phyloP scores from a whole-genome alignment of 2,113 vertebrate species.

The Sciurus niger region DNA sequence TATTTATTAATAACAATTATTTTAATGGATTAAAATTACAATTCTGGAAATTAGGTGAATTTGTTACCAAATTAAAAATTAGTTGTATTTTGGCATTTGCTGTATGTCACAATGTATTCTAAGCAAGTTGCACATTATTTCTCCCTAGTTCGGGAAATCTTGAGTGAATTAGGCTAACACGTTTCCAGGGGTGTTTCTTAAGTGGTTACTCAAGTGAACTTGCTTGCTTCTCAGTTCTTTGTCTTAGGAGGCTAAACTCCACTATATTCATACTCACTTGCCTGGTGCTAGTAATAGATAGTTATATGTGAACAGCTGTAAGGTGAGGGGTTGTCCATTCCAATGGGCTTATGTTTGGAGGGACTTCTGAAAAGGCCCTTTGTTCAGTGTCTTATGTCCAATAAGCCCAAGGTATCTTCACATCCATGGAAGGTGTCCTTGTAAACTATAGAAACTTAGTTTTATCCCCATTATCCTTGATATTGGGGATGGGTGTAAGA shows the following conservation, averaged over 20 bases:
- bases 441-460: not conserved
- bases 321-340: not conserved
- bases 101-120: not conserved
- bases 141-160: not conserved
- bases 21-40: not conserved
- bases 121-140: not conserved
- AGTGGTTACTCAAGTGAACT: conserved; percentile 36
- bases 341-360: not conserved
- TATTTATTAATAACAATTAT: not conserved
- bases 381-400: not conserved
- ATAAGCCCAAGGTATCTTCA: not conserved
- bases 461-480: not conserved
- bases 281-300: not conserved
- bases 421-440: not conserved
- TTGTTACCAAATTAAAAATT: conserved; percentile 1
- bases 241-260: conserved; percentile 69
- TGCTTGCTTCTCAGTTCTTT: conserved; percentile 52
- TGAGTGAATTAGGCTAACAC: not conserved
- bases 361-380: not conserved
- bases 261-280: not conserved
- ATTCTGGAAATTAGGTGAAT: not conserved
- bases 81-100: not conserved
- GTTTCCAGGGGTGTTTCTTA: not conserved
- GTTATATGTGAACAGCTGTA: not conserved
- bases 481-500: not conserved